Evolutionary conservation across 2,113 vertebrate species (phyloP).

Genomic region (Chloropsis cyanopogon): DNA sequence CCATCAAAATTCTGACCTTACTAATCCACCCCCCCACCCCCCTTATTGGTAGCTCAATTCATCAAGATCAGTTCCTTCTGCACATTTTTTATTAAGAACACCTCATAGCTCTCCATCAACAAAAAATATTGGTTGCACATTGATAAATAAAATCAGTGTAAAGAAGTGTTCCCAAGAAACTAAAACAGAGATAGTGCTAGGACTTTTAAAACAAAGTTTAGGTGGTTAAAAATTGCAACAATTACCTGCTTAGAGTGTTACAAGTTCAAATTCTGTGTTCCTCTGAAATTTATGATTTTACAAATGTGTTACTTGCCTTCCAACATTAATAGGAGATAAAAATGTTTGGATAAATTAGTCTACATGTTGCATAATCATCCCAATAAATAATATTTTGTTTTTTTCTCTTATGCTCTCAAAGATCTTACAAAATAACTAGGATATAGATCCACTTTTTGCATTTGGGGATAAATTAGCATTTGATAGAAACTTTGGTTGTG

Average conservation of each 20-base stretch:
- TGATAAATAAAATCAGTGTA: not conserved
- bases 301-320: not conserved
- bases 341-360: not conserved
- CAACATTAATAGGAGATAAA: not conserved
- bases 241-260: not conserved
- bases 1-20: not conserved
- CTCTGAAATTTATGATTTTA: not conserved
- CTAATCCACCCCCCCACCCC: fast-evolving
- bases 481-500: not conserved
- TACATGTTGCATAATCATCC: not conserved
- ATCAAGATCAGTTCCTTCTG: not conserved
- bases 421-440: not conserved
- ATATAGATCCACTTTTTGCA: not conserved
- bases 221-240: not conserved
- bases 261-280: not conserved
- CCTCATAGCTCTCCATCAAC: not conserved
- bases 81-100: not conserved
- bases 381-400: not conserved
- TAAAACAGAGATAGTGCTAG: not conserved
- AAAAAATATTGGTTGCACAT: not conserved
- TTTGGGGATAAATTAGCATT: not conserved
- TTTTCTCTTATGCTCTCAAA: not conserved
- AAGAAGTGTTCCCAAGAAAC: not conserved
- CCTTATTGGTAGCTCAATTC: not conserved
- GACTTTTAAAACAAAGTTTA: not conserved